Percentiles rank a stretch among this genome's conserved stretches.
Evolutionary conservation across 2,113 vertebrate genomes (phyloP).

Genomic region (Dicentrarchus labrax): DNA sequence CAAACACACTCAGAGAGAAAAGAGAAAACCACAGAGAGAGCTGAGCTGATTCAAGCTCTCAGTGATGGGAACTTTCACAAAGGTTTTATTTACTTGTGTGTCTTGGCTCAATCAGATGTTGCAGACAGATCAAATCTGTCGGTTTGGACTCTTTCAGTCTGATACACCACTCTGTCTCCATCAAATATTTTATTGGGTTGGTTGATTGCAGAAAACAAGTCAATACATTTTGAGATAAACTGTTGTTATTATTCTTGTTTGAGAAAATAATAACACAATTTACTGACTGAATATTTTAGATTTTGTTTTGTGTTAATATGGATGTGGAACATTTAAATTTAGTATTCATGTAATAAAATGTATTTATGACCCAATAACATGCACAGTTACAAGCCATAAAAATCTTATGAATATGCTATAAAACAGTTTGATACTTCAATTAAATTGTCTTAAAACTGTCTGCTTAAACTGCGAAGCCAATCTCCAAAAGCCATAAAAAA

Average conservation of each 20-base stretch:
- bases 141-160: background rate
- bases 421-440: background rate
- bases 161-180: background rate
- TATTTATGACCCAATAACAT: conserved; percentile 12
- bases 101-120: background rate
- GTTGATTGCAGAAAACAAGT: conserved; percentile 13
- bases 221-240: background rate
- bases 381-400: background rate
- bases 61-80: background rate
- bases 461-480: background rate
- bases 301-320: background rate
- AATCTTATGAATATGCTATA: conserved; percentile 3
- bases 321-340: background rate
- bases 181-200: background rate
- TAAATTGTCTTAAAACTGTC: background rate
- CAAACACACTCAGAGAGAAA: background rate
- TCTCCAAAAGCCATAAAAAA: conserved; percentile 5
- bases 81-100: background rate
- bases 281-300: background rate
- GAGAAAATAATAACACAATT: background rate
- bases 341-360: background rate
- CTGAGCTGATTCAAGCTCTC: background rate
- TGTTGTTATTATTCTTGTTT: no score
- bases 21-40: background rate
- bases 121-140: background rate